Evolutionary conservation across 1,140 invertebrate genomes (phyloP).

Genomic region (Megathymus violae): DNA sequence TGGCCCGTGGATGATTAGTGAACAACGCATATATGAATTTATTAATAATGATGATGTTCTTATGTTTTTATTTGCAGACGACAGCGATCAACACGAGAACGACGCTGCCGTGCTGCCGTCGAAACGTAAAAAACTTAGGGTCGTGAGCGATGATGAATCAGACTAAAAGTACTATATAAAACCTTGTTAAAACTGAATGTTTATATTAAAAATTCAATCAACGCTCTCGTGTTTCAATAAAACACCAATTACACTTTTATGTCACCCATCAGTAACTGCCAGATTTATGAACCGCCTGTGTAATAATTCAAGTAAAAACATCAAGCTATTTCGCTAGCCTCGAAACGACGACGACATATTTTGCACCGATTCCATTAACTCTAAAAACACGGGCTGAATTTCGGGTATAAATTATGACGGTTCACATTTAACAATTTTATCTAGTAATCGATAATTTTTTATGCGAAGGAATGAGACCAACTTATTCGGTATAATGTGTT

Average conservation of each 20-base stretch:
- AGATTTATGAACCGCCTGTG: constrained; percentile 39
- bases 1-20: no score
- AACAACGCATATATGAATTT: no score
- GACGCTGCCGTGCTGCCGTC: constrained; percentile 43
- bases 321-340: constrained; percentile 23
- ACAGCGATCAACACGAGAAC: constrained; percentile 49
- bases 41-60: constrained; percentile 19
- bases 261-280: constrained; percentile 31
- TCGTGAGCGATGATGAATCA: constrained; percentile 64
- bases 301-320: constrained; percentile 37
- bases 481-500: no score
- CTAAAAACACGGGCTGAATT: constrained; percentile 13
- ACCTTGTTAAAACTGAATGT: constrained; percentile 17
- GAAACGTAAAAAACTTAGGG: constrained; percentile 54
- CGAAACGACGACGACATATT: constrained; percentile 25
- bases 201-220: constrained; percentile 28
- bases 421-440: not conserved
- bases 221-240: constrained; percentile 37
- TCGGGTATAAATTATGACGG: constrained; percentile 15
- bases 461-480: not conserved
- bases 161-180: constrained; percentile 42
- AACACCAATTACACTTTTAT: constrained; percentile 33
- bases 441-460: not conserved
- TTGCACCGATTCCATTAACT: constrained; percentile 33
- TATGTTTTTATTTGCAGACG: constrained; percentile 45